Base-by-base conservation (phyloP, 2,888 invertebrate genomes). In the Diarsia dahlii region DNA sequence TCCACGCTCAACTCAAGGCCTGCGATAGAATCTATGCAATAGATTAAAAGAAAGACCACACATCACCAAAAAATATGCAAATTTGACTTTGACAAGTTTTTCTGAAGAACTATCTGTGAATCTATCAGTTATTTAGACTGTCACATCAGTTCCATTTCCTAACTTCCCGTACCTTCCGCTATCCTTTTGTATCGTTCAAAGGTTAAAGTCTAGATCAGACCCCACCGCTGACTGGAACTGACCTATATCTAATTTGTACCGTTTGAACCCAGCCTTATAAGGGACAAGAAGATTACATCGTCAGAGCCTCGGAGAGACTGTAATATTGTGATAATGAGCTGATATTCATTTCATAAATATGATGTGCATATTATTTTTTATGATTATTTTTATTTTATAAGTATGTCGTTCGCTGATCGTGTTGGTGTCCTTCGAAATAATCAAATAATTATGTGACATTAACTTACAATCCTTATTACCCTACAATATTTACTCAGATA, bases 141-240 rank as follows among this genome's bases (percentile, higher is more conserved):
- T 2, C 90, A 48, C 52, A 76, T 82, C 82, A 46, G 15, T n/a
- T 46, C 8, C 10, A 6, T 23, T 84, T 84, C 81, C 71, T 84
- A 74, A 34, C n/a, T 84, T 62, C 28, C 46, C 13, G 81, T 50
- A 6, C 45, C 70, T 50, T 65, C 70, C 64, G 68, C 81, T 68
- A 85, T 84, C 77, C 81, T 81, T 83, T 90, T 87, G 89, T 90
- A 89, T 89, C 86, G 90, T 85, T 80, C 87, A 90, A 88, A 92
- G 93, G 92, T 93, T 89, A 91, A 89, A 90, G 90, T 90, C 88
- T 90, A 90, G 88, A 87, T 83, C 87, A 85, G 74, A 71, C 80
- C 79, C 80, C 78, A 78, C 71, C 80, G 81, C 65, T 72, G 77
- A 78, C 82, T 86, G 71, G 39, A 74, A 78, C 76, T 87, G 86